A percentile compares a stretch with the other conserved stretches of the same genome.
Evolutionary conservation across 2,113 vertebrate species (phyloP).

Genomic region (Neodontobutis hainanensis): DNA sequence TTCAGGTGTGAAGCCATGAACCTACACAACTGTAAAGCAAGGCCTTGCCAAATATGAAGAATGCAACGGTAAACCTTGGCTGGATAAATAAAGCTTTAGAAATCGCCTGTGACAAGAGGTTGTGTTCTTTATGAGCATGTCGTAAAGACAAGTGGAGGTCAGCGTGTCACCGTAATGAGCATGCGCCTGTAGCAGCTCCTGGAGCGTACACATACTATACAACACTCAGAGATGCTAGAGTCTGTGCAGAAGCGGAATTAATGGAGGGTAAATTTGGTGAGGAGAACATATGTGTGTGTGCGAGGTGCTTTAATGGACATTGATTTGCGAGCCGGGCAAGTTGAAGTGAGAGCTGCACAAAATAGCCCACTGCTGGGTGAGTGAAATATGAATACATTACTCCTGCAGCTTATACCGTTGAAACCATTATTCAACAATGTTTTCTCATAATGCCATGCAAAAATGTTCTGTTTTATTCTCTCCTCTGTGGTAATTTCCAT

Average conservation of each 20-base stretch:
- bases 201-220: conserved; percentile 22
- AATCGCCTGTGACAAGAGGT: conserved; percentile 31
- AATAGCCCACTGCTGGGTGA: conserved; percentile 44
- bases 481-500: conserved; percentile 26
- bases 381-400: conserved; percentile 63
- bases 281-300: conserved; percentile 34
- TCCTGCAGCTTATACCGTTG: conserved; percentile 23
- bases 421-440: conserved; percentile 59
- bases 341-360: conserved; percentile 47
- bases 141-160: conserved; percentile 50
- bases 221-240: conserved; percentile 15
- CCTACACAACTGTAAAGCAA: conserved; percentile 27
- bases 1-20: conserved; percentile 51
- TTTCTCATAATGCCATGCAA: conserved; percentile 44
- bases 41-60: background rate
- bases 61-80: conserved; percentile 16
- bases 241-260: conserved; percentile 40
- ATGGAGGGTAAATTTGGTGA: conserved; percentile 50
- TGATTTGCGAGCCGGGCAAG: conserved; percentile 63
- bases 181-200: conserved; percentile 51
- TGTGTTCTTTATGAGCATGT: conserved; percentile 40
- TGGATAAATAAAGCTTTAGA: conserved; percentile 41
- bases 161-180: conserved; percentile 56
- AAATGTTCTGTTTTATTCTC: conserved; percentile 37
- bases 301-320: conserved; percentile 68